Evolutionary conservation across 1,140 invertebrate species (phyloP).

Genomic region (Pteromalus puparum): DNA sequence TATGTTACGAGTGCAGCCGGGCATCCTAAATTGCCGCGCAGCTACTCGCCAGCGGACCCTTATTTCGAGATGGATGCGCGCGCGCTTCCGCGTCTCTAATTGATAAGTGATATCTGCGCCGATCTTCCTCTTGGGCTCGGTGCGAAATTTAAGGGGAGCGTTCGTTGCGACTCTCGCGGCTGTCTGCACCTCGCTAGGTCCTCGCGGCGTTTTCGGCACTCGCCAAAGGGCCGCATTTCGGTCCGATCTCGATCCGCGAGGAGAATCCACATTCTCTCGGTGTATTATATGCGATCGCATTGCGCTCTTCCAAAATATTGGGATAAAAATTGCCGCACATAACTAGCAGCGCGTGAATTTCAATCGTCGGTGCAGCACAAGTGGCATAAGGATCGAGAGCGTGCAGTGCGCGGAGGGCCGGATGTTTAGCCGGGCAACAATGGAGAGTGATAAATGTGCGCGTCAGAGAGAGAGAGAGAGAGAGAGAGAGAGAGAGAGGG

Average conservation of each 20-base stretch:
- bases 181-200: too few relatives aligned
- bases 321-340: too few relatives aligned
- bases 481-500: constrained; percentile 46
- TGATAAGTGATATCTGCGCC: constrained; percentile 69
- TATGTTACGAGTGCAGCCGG: too few relatives aligned
- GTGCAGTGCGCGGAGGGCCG: constrained; percentile 61
- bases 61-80: constrained; percentile 55
- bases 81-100: constrained; percentile 68
- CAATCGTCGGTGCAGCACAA: background rate
- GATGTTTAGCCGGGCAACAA: constrained; percentile 70
- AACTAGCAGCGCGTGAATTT: background rate
- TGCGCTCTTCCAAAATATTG: too few relatives aligned
- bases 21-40: background rate
- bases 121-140: background rate
- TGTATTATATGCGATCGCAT: too few relatives aligned
- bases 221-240: too few relatives aligned
- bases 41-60: background rate
- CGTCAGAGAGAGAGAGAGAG: constrained; percentile 57
- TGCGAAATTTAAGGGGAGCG: too few relatives aligned
- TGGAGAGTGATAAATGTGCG: constrained; percentile 71
- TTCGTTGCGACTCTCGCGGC: too few relatives aligned
- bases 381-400: constrained; percentile 25
- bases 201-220: too few relatives aligned
- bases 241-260: too few relatives aligned
- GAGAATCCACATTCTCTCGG: too few relatives aligned